A percentile compares a stretch with the other conserved stretches of the same genome.
Conservation (phyloP, 2,797 vertebrate genomes). For the Scleropages formosus region DNA sequence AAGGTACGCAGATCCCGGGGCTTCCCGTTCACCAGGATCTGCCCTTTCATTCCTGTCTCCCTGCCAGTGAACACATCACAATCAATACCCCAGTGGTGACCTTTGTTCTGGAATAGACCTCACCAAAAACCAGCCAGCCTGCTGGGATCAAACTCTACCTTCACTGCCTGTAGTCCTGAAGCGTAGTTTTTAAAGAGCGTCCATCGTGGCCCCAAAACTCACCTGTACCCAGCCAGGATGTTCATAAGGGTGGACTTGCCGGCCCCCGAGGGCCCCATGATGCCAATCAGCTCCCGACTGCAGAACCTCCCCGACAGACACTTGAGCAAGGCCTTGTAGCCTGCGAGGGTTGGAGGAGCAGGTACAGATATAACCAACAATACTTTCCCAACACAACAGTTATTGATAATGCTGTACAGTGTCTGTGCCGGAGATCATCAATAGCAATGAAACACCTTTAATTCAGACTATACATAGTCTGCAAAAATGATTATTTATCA, state of each 20-base stretch:
- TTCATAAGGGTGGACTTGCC: conserved; percentile 53
- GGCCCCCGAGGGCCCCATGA: conserved; percentile 95
- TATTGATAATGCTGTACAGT: too few species aligned
- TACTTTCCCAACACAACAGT: too few species aligned
- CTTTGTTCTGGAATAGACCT: not conserved
- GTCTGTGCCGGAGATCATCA: too few species aligned
- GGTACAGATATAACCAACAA: not conserved
- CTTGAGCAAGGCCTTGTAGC: conserved; percentile 95
- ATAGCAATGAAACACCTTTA: too few species aligned
- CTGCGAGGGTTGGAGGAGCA: too few species aligned
- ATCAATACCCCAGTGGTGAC: not conserved
- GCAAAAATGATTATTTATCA: too few species aligned
- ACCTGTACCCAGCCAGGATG: conserved; percentile 97
- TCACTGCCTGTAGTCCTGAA: not conserved
- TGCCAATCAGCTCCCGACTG: conserved; percentile 89
- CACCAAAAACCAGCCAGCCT: too few species aligned
- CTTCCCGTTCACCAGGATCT: conserved; percentile 88
- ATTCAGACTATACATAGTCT: too few species aligned
- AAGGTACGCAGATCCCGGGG: conserved; percentile 89
- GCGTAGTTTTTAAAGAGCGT: not conserved
- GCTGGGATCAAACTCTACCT: not conserved
- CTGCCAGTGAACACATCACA: conserved; percentile 54
- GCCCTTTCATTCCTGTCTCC: conserved; percentile 94
- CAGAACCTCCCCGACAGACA: conserved; percentile 93
- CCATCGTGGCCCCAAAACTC: conserved; percentile 39